Percentiles rank a stretch among this genome's conserved stretches.
Evolutionary conservation across 2,797 vertebrate species (phyloP).

Genomic region (Leontopithecus rosalia): DNA sequence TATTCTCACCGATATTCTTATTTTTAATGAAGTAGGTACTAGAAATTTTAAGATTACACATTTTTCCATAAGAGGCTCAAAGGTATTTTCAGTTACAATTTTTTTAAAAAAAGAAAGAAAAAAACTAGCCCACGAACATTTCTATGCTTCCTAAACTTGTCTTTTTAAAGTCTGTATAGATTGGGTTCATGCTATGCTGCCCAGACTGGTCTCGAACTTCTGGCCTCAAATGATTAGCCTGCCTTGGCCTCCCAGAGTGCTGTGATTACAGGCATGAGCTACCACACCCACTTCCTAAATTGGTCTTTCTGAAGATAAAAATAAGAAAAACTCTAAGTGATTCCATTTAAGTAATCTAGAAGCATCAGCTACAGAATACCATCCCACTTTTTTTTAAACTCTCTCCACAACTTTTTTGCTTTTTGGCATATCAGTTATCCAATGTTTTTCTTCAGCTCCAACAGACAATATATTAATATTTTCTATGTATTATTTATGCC

Average conservation of each 20-base stretch:
- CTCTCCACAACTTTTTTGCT: neutral
- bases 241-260: neutral
- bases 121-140: neutral
- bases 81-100: constrained; percentile 38
- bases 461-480: neutral
- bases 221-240: neutral
- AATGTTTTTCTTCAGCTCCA: neutral
- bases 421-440: neutral
- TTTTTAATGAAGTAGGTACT: neutral
- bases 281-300: neutral
- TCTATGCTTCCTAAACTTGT: neutral
- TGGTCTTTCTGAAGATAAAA: neutral
- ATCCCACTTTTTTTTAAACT: neutral
- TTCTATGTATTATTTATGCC: neutral
- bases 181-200: neutral
- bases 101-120: neutral
- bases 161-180: neutral
- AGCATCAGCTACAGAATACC: neutral
- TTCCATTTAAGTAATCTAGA: neutral
- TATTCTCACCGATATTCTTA: constrained; percentile 13
- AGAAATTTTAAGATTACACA: neutral
- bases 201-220: neutral
- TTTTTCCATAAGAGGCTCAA: neutral
- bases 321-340: neutral
- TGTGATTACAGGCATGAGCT: neutral